Percentiles rank a stretch among this genome's conserved stretches.
phyloP scores from a whole-genome alignment of 2,888 invertebrate species.

The Eurytoma californica region DNA sequence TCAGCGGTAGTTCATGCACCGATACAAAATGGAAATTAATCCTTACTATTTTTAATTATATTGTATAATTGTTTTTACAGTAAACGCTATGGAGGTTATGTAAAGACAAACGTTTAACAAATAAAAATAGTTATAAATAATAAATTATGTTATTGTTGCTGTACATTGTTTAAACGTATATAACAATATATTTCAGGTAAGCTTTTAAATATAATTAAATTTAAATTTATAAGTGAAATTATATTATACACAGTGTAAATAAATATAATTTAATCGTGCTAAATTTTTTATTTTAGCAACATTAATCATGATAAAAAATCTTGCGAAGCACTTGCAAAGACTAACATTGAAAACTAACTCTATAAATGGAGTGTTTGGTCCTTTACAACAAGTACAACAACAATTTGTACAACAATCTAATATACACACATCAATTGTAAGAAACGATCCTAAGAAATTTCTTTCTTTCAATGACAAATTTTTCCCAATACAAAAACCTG shows the following conservation, averaged over 20 bases:
- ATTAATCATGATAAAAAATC: conserved; percentile 42
- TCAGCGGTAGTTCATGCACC: too few species aligned
- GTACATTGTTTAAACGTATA: not conserved
- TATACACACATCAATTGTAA: conserved; percentile 59
- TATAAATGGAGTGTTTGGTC: conserved; percentile 2
- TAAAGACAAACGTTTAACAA: not conserved
- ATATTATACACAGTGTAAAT: not conserved
- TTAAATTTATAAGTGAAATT: not conserved
- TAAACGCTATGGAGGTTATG: conserved; percentile 3
- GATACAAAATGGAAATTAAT: not conserved
- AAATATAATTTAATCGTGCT: not conserved
- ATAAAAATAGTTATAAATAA: not conserved
- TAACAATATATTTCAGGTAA: not conserved
- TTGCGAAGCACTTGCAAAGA: conserved; percentile 27
- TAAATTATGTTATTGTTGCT: not conserved
- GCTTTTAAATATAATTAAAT: not conserved
- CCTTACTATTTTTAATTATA: not conserved
- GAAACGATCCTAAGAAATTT: conserved; percentile 74
- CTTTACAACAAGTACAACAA: conserved; percentile 20
- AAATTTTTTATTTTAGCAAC: conserved; percentile 8
- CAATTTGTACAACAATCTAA: conserved; percentile 29
- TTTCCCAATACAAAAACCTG: conserved; percentile 85
- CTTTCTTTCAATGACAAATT: conserved; percentile 83
- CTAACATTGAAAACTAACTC: conserved; percentile 26
- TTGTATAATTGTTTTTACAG: not conserved